phyloP scores from a whole-genome alignment of 1,140 invertebrate species.

The Limonius californicus region DNA sequence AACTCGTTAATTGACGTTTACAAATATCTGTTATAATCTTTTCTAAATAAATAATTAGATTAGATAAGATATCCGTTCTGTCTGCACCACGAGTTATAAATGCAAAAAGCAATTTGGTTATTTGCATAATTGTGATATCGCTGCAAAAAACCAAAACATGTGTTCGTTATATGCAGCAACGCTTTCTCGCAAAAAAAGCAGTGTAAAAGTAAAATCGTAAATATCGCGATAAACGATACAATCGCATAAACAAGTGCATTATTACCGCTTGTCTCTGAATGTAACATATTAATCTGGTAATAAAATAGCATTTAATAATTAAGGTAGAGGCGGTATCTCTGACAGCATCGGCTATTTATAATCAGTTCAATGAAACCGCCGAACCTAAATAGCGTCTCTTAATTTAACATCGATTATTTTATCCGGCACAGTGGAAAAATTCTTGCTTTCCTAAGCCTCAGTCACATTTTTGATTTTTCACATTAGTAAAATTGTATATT shows the following conservation, averaged over 20 bases:
- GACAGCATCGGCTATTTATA: slow-evolving; percentile 25
- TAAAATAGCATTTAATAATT: slow-evolving; percentile 26
- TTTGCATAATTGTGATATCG: no score
- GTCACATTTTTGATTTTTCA: no score
- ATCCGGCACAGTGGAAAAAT: background rate
- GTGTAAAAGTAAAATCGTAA: slow-evolving; percentile 1
- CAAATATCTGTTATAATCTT: no score
- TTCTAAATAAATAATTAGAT: no score
- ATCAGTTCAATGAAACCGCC: slow-evolving; percentile 17
- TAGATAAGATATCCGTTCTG: no score
- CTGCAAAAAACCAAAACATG: no score
- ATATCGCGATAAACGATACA: slow-evolving; percentile 1
- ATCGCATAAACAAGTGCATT: slow-evolving; percentile 13
- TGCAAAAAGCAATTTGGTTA: no score
- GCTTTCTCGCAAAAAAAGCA: no score
- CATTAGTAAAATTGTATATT: no score
- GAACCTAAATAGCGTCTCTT: slow-evolving; percentile 6
- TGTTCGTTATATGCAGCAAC: no score
- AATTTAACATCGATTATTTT: background rate
- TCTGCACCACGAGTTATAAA: no score
- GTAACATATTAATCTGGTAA: slow-evolving; percentile 23
- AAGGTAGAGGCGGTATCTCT: slow-evolving; percentile 22
- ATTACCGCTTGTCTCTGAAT: slow-evolving; percentile 3
- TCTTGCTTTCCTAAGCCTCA: background rate
- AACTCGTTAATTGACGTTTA: no score